Percentiles rank a stretch among this genome's conserved stretches.
Evolutionary conservation across 2,888 invertebrate genomes (phyloP).

Genomic region (Brachyptera putata): DNA sequence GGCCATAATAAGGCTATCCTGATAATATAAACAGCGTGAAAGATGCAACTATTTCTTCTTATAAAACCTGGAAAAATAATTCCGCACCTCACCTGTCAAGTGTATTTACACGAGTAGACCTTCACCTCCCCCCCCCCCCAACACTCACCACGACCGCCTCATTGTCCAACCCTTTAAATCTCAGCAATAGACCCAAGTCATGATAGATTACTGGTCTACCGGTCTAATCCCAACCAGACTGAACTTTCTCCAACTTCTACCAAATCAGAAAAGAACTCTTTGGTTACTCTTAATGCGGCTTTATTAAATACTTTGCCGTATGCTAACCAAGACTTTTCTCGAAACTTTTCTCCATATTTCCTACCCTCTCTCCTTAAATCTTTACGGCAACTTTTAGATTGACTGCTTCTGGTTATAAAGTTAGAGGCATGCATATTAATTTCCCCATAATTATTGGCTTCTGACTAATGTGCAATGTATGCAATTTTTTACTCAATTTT

Average conservation of each 20-base stretch:
- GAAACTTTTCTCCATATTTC: constrained; percentile 28
- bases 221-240: neutral
- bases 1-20: too few relatives aligned
- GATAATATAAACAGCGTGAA: neutral
- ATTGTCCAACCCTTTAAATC: neutral
- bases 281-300: constrained; percentile 35
- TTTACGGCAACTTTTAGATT: constrained; percentile 35
- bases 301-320: constrained; percentile 35
- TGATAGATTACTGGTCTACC: constrained; percentile 32
- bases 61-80: constrained; percentile 17
- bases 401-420: constrained; percentile 33
- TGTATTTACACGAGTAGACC: too few relatives aligned
- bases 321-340: constrained; percentile 31
- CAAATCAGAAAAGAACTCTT: constrained; percentile 34
- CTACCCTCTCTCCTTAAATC: constrained; percentile 26
- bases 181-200: neutral
- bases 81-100: constrained; percentile 18
- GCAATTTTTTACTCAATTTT: constrained; percentile 36
- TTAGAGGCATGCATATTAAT: constrained; percentile 40
- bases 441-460: constrained; percentile 39
- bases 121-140: too few relatives aligned
- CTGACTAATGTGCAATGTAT: constrained; percentile 39
- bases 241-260: constrained; percentile 23
- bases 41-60: neutral
- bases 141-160: too few relatives aligned